A percentile compares a stretch with the other conserved stretches of the same genome.
These are phyloP conservation scores for Oeneis ivallda DNA, from an alignment of 2,888 invertebrate species.

Conservation along the genomic window DNA sequence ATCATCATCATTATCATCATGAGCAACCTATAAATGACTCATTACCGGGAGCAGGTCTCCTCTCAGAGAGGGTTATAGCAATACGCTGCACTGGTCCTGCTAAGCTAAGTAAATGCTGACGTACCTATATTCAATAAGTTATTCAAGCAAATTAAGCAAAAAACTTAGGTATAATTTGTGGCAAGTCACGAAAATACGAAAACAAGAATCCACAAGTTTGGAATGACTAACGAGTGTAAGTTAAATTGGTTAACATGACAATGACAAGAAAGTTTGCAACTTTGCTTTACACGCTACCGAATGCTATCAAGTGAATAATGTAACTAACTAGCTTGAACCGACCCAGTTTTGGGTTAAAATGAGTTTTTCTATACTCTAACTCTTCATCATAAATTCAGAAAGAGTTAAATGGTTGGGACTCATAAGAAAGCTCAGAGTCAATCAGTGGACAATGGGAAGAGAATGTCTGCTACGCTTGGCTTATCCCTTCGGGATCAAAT, in stretches of 20 bases:
- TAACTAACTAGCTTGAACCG: not conserved
- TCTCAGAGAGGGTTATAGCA: too few relatives aligned
- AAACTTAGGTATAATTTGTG: not conserved
- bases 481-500: too few relatives aligned
- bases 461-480: too few relatives aligned
- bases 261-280: conserved; percentile 14
- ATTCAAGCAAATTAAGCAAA: conserved; percentile 1
- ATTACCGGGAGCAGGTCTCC: too few relatives aligned
- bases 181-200: conserved; percentile 13
- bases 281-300: conserved; percentile 9
- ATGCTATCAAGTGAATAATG: conserved; percentile 12
- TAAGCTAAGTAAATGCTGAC: not conserved
- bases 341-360: not conserved
- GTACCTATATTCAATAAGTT: not conserved
- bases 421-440: too few relatives aligned
- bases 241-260: conserved; percentile 18
- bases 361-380: too few relatives aligned
- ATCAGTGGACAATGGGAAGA: too few relatives aligned
- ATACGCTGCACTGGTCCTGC: too few relatives aligned
- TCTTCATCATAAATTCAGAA: too few relatives aligned
- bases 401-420: too few relatives aligned
- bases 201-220: conserved; percentile 7
- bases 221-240: conserved; percentile 20
- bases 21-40: too few relatives aligned
- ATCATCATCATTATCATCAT: too few relatives aligned